Percentiles rank a stretch among this genome's conserved stretches.
These are phyloP conservation scores for Acanthurus tractus DNA, from an alignment of 2,797 vertebrate genomes.

Conservation along the genomic window DNA sequence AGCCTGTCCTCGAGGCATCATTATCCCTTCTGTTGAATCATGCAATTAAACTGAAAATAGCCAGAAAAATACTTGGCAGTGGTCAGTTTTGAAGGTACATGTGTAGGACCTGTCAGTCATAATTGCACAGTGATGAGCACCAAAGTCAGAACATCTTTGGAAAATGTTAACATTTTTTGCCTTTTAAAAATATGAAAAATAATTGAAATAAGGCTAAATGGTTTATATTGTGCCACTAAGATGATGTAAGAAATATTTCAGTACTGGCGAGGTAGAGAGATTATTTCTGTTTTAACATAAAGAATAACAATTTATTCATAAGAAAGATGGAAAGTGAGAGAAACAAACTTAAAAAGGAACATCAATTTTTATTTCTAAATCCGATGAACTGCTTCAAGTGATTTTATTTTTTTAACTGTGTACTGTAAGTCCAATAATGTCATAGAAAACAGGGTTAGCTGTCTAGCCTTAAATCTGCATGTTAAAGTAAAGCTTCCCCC, in stretches of 20 bases:
- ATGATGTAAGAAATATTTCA: neutral
- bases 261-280: neutral
- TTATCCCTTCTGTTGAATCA: slow-evolving; percentile 53
- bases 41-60: slow-evolving; percentile 49
- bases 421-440: neutral
- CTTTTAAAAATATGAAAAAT: neutral
- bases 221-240: neutral
- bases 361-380: neutral
- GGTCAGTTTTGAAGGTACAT: slow-evolving; percentile 6
- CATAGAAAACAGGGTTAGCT: neutral
- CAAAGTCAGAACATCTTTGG: neutral
- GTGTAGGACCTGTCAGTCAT: slow-evolving; percentile 1
- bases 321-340: no score
- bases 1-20: slow-evolving; percentile 54
- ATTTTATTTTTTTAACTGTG: neutral
- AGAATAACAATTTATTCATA: neutral
- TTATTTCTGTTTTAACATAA: neutral
- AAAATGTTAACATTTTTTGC: neutral
- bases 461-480: neutral
- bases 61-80: slow-evolving; percentile 39
- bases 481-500: neutral
- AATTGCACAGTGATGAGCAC: neutral
- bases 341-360: neutral
- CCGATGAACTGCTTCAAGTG: neutral
- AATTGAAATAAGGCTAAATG: neutral